These are phyloP conservation scores for Mola mola DNA, from an alignment of 2,113 vertebrate genomes.

Conservation along the genomic window DNA sequence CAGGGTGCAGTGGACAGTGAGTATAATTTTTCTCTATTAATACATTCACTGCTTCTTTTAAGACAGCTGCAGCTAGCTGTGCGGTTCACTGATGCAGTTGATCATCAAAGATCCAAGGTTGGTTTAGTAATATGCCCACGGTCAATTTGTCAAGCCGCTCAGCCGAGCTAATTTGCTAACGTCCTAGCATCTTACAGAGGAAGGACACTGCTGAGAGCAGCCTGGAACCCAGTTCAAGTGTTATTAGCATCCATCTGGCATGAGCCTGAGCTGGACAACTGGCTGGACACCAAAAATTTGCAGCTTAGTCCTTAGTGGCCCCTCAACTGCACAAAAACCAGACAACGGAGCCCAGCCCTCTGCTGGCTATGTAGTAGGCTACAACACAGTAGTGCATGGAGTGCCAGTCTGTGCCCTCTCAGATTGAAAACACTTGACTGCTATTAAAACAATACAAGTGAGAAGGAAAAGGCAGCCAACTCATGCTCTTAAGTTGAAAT, in stretches of 20 bases:
- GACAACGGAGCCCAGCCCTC: conserved; percentile 17
- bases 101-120: conserved; percentile 35
- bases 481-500: conserved; percentile 71
- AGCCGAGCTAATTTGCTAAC: conserved; percentile 45
- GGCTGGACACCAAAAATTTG: conserved; percentile 34
- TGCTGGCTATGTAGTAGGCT: conserved; percentile 12
- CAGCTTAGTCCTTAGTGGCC: conserved; percentile 27
- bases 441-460: conserved; percentile 76
- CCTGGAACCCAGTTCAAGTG: conserved; percentile 39
- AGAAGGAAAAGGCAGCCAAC: conserved; percentile 64
- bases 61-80: conserved; percentile 16
- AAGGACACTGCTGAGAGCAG: conserved; percentile 39
- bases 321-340: conserved; percentile 18
- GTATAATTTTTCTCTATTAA: conserved; percentile 53
- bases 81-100: conserved; percentile 25
- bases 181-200: conserved; percentile 22
- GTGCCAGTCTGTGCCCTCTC: conserved; percentile 67
- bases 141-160: conserved; percentile 51
- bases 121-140: conserved; percentile 33
- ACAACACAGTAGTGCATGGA: conserved; percentile 33
- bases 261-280: conserved; percentile 23
- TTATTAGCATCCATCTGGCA: conserved; percentile 61
- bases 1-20: conserved; percentile 98
- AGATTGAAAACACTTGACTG: conserved; percentile 71
- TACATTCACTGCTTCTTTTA: too few relatives aligned